These are phyloP conservation scores for Simalia tracyae DNA, from an alignment of 2,797 vertebrate genomes.

Conservation along the genomic window DNA sequence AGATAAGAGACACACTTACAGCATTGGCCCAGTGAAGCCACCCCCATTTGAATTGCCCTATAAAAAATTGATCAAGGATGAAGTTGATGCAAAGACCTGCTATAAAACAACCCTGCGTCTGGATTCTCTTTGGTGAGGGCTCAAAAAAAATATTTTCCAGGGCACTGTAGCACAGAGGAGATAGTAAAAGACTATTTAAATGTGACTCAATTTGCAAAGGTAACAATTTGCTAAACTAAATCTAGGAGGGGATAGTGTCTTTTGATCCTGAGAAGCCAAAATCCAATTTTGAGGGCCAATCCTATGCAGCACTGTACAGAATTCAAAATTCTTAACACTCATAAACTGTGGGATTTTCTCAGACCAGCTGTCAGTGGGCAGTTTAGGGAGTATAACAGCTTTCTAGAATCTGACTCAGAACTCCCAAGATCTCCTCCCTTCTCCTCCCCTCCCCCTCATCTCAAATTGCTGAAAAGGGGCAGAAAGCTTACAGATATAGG, in stretches of 20 bases:
- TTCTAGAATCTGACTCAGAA: background rate
- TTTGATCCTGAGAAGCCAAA: background rate
- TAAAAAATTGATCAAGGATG: constrained; percentile 57
- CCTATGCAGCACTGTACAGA: background rate
- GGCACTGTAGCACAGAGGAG: background rate
- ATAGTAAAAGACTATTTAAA: background rate
- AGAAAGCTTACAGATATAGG: background rate
- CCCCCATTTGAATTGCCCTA: constrained; percentile 65
- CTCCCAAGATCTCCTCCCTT: background rate
- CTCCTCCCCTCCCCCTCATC: background rate
- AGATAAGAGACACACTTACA: constrained; percentile 65
- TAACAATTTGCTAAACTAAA: background rate
- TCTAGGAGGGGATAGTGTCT: background rate
- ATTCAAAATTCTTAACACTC: background rate
- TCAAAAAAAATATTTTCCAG: background rate
- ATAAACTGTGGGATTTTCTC: background rate
- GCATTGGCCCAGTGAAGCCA: constrained; percentile 63
- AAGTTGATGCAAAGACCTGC: constrained; percentile 35
- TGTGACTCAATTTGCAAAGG: background rate
- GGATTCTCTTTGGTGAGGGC: background rate
- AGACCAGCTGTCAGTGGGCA: no score
- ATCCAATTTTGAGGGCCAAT: background rate
- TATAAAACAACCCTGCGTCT: fast-evolving
- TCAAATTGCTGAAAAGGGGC: background rate
- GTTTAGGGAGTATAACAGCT: no score